Conservation (phyloP, 2,113 vertebrate genomes). For the Cnemophilus loriae region DNA sequence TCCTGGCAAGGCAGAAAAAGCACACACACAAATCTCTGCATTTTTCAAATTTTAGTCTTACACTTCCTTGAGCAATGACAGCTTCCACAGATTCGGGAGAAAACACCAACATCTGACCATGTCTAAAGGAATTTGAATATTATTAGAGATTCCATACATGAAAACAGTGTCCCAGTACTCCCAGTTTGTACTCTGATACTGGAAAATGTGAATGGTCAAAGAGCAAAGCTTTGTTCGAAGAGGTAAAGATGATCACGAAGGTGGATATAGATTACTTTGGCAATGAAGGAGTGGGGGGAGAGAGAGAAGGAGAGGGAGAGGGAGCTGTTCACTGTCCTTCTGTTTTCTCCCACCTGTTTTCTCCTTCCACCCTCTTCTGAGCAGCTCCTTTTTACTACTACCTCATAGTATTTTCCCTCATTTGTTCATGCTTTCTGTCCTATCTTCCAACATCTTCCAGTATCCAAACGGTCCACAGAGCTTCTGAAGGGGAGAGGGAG, state of each 20-base stretch:
- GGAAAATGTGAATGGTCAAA: neutral
- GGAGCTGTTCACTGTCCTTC: neutral
- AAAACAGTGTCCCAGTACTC: neutral
- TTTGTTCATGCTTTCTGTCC: neutral
- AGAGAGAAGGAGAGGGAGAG: neutral
- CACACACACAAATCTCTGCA: neutral
- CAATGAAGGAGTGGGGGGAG: no score
- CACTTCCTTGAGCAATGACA: neutral
- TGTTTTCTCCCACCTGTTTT: neutral
- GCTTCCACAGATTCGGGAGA: neutral
- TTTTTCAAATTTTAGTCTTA: neutral
- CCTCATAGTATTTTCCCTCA: neutral
- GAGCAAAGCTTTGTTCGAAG: neutral
- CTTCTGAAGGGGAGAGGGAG: neutral
- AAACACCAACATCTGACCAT: neutral
- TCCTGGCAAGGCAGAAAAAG: neutral
- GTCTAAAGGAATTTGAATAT: neutral
- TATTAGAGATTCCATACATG: neutral
- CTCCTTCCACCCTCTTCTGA: neutral
- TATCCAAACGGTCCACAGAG: neutral
- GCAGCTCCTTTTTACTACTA: neutral
- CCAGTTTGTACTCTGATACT: neutral
- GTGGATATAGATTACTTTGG: neutral
- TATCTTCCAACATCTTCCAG: neutral
- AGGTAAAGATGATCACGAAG: neutral